Evolutionary conservation across 2,113 vertebrate species (phyloP), one percentile per base, ranked within the genome.

Genomic region (Ailurus styani): DNA sequence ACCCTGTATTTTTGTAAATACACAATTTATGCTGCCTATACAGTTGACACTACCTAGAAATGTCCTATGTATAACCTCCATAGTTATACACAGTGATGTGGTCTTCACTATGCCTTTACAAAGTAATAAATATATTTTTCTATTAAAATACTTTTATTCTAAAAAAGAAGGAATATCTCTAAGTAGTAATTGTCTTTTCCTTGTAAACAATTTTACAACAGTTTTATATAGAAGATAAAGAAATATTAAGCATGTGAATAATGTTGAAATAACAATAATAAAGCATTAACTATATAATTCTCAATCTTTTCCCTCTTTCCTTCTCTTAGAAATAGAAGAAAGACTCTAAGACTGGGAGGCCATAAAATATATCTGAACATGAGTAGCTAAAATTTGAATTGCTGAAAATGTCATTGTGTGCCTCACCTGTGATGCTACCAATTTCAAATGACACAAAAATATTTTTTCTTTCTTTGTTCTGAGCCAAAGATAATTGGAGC

Each of bases 281-380:
- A 54, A 84, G 6, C 10, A 73, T 31, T 82, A 72, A 60, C 40
- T 40, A 23, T 45, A 10, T 54, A 84, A 88, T 86, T 86, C 34
- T 45, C 27, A 87, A 57, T 37, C 7, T 27, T 90, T 68, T 82
- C 31, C 29, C 7, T 81, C 10, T 83, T 7, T 2, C 3, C 6
- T 70, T 45, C 6, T 79, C 42, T 88, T 55, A 91, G 52, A 31
- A 75, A 90, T 45, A 81, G 42, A 20, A 75, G 9, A 95, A 94
- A 50, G 3, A 40, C 37, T 68, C 40, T 20, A 81, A 93, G 29
- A 82, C 5, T 94, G 9, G 17, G 31, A 52, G 90, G 50, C 42
- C 66, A 40, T 82, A 96, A 94, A 96, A n/a, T 84, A 96, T 82
- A 94, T 97, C 88, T 91, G 45, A 88, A 82, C 50, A 82, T 25